A percentile compares a stretch with the other conserved stretches of the same genome.
Conservation (phyloP, 2,113 vertebrate species). For the Spilogale gracilis region DNA sequence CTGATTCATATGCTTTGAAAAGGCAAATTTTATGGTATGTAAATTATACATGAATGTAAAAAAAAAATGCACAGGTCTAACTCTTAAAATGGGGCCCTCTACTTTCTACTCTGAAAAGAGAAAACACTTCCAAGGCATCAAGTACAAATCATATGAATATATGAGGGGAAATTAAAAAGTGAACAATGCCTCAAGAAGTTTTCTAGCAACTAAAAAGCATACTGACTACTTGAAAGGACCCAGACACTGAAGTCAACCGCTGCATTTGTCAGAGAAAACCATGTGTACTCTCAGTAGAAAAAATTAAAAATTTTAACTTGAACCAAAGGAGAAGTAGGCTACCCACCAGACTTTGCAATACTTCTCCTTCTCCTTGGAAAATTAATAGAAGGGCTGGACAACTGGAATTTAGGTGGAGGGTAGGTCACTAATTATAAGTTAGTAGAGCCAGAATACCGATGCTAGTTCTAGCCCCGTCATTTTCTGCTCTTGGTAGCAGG, state of each 20-base stretch:
- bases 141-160: not conserved
- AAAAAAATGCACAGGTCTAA: not conserved
- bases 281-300: not conserved
- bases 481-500: constrained; percentile 73
- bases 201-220: constrained; percentile 1
- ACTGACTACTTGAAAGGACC: not conserved
- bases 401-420: not conserved
- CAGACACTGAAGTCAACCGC: not conserved
- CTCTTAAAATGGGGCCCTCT: not conserved
- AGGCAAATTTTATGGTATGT: not conserved
- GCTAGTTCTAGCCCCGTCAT: constrained; percentile 72
- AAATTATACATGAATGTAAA: not conserved
- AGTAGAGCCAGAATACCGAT: constrained; percentile 62
- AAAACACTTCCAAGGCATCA: not conserved
- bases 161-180: not conserved
- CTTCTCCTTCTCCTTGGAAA: not conserved
- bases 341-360: not conserved
- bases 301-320: not conserved
- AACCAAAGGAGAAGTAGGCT: not conserved
- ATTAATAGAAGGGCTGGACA: not conserved
- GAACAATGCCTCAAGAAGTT: not conserved
- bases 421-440: constrained; percentile 72
- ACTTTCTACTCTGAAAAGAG: not conserved
- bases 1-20: not conserved
- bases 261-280: not conserved